Base-by-base conservation (phyloP, 1,140 invertebrate species). In the Drosophila sp. region DNA sequence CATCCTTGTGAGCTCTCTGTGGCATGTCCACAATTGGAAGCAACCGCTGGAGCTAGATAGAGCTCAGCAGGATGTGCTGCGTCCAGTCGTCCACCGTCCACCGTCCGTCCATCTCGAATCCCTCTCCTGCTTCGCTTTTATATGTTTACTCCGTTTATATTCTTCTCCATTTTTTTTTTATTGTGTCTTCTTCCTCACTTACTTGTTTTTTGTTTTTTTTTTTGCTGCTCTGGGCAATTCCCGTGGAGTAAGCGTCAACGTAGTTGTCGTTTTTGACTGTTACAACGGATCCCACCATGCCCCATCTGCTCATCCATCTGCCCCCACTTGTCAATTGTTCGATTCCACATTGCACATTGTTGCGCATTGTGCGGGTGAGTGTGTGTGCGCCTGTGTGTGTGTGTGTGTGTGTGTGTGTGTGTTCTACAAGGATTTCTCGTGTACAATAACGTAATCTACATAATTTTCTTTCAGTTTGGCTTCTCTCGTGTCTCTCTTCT, bases 361-460 rank as follows among this genome's bases (percentile, higher is more conserved):
- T 89, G 83, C 84, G 86, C 78, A 70, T 65, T 76, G 66, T 70
- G 32, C 35, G 40, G 62, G 38, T 33, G 3, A 61, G 25, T 29
- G 8, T 40, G 23, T 58, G 47, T 72, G 17, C 58, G 35, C 57
- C 4, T 50, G 41, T 56, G 60, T 50, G 66, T 54, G 17, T 64
- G 32, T 50, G 32, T 78, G 75, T 66, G n/a, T n/a, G n/a, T n/a
- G n/a, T n/a, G n/a, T 56, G 35, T 64, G 32, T 50, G 32, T 78
- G 75, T 66, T 56, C 77, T 72, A 87, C 83, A 83, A 60, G 72
- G 75, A 81, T 80, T 89, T 87, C 70, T 63, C 72, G 68, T 87
- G 83, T 87, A 83, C 83, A 87, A 87, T 87, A 89, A 89, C 84
- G 80, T 83, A 89, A 87, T 87, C 83, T 87, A 87, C 83, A 87